These are phyloP conservation scores for Anser brachyrhynchus DNA, from an alignment of 2,113 vertebrate species.

Conservation along the genomic window DNA sequence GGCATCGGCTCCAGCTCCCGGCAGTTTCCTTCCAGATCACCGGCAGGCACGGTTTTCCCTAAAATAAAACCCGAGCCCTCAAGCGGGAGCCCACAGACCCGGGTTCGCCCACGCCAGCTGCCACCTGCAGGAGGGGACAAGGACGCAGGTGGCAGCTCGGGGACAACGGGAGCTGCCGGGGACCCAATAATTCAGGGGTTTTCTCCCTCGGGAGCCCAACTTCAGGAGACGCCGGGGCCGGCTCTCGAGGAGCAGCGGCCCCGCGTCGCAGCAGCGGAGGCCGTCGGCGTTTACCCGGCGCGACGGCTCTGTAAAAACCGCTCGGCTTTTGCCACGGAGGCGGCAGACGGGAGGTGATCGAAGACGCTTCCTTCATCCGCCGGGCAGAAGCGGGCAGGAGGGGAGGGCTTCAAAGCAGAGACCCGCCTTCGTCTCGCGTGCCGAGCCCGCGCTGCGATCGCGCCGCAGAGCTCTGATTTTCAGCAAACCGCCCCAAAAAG, in stretches of 20 bases:
- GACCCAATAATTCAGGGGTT: background rate
- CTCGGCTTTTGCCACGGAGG: rapidly evolving
- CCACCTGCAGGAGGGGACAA: rapidly evolving
- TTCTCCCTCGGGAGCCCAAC: background rate
- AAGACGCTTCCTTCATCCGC: background rate
- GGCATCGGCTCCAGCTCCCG: background rate
- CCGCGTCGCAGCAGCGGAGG: rapidly evolving
- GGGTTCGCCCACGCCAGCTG: background rate
- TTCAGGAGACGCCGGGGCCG: rapidly evolving
- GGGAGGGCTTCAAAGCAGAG: background rate
- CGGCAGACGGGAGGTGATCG: background rate
- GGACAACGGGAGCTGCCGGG: rapidly evolving
- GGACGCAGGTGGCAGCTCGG: background rate
- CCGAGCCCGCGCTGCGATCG: too few species aligned
- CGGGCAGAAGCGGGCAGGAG: background rate
- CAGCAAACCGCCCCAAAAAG: too few species aligned
- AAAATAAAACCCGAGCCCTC: background rate
- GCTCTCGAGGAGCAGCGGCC: background rate
- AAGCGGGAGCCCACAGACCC: background rate
- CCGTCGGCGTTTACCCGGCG: background rate
- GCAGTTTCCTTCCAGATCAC: background rate
- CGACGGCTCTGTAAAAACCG: background rate
- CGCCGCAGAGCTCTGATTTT: background rate
- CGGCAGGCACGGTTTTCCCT: background rate
- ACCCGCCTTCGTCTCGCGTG: background rate